These are phyloP conservation scores for Oreohelix idahoensis DNA, from an alignment of 1,140 invertebrate genomes.

Conservation along the genomic window DNA sequence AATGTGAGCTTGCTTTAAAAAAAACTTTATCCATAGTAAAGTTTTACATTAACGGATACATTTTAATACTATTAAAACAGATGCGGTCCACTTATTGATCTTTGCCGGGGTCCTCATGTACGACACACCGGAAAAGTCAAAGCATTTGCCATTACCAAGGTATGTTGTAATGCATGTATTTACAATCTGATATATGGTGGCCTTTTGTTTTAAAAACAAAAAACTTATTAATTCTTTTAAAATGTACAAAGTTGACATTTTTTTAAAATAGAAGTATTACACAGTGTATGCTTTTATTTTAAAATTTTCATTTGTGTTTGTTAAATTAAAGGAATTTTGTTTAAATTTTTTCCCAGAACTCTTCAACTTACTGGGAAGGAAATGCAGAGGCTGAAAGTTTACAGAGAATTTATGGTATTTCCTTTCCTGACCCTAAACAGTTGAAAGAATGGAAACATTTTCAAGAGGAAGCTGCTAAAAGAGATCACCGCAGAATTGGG, in stretches of 20 bases:
- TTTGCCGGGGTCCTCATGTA: conserved; percentile 97
- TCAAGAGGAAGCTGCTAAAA: conserved; percentile 97
- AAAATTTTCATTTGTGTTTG: too few relatives aligned
- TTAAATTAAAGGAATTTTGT: not conserved
- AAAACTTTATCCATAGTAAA: too few relatives aligned
- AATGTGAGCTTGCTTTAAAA: too few relatives aligned
- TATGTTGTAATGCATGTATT: conserved; percentile 61
- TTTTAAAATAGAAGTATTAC: too few relatives aligned
- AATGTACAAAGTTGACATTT: too few relatives aligned
- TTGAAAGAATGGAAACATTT: conserved; percentile 98
- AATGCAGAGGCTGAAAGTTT: conserved; percentile 93
- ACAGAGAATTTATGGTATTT: conserved; percentile 97
- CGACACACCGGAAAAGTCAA: conserved; percentile 98
- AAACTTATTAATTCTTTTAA: too few relatives aligned
- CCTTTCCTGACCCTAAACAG: conserved; percentile 96
- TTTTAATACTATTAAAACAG: conserved; percentile 66
- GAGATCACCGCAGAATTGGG: conserved; percentile 97
- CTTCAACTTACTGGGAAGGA: conserved; percentile 98
- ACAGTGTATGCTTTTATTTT: too few relatives aligned
- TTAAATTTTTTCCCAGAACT: conserved; percentile 78
- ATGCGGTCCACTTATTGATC: conserved; percentile 96
- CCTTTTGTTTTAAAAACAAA: too few relatives aligned
- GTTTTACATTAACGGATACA: too few relatives aligned
- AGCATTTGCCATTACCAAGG: conserved; percentile 93
- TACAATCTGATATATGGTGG: not conserved